Percentiles rank a stretch among this genome's conserved stretches.
Conservation (phyloP, 2,888 invertebrate species). For the Pocota personata region DNA sequence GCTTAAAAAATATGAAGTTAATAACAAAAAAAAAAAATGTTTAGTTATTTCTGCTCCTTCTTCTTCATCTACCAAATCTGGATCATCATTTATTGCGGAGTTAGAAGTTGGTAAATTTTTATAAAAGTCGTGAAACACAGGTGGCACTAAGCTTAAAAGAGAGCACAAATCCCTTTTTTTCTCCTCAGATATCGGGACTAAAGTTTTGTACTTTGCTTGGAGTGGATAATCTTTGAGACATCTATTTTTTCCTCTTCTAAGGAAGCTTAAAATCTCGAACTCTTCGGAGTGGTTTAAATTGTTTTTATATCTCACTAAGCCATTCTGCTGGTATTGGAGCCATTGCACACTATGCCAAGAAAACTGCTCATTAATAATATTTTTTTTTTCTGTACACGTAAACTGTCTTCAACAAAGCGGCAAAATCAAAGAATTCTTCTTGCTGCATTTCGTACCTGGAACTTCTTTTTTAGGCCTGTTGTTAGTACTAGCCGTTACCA, state of each 20-base stretch:
- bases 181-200: neutral
- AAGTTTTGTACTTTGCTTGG: neutral
- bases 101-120: too few species aligned
- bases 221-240: too few species aligned
- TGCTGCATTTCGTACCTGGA: neutral
- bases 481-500: neutral
- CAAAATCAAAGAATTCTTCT: neutral
- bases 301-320: neutral
- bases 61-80: too few species aligned
- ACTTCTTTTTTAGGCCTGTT: neutral
- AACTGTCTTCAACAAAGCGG: neutral
- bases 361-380: neutral
- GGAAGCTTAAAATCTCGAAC: too few species aligned
- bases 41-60: too few species aligned
- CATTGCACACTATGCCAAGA: constrained; percentile 20
- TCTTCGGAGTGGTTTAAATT: constrained; percentile 3
- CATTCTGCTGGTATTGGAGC: constrained; percentile 11
- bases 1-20: too few species aligned
- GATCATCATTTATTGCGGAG: too few species aligned
- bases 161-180: neutral
- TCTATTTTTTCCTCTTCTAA: neutral
- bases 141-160: neutral
- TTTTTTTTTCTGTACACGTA: constrained; percentile 12
- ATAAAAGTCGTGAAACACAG: neutral
- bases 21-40: too few species aligned